Percentiles rank a stretch among this genome's conserved stretches.
These are phyloP conservation scores for Scaptomyza pallida DNA, from an alignment of 1,140 invertebrate genomes.

Conservation along the genomic window DNA sequence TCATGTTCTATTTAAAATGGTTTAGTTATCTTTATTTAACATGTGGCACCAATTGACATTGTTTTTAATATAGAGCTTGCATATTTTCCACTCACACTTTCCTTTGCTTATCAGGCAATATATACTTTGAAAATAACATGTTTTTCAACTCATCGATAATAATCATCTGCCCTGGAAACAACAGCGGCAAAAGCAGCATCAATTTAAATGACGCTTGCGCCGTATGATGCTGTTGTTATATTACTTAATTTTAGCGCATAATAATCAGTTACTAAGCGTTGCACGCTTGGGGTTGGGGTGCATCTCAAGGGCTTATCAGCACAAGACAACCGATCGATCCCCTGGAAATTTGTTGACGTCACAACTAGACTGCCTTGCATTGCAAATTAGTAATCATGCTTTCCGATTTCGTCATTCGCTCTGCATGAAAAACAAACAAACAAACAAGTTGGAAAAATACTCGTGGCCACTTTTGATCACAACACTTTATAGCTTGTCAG, in stretches of 20 bases:
- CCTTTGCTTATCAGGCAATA: slow-evolving; percentile 51
- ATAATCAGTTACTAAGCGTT: slow-evolving; percentile 57
- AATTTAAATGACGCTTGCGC: slow-evolving; percentile 55
- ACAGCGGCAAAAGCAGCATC: slow-evolving; percentile 29
- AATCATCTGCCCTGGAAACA: slow-evolving; percentile 23
- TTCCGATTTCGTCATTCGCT: slow-evolving; percentile 61
- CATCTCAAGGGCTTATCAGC: slow-evolving; percentile 51
- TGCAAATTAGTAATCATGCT: slow-evolving; percentile 44
- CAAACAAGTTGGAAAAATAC: slow-evolving; percentile 46
- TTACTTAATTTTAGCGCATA: slow-evolving; percentile 39
- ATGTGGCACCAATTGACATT: slow-evolving; percentile 39
- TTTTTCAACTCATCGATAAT: slow-evolving; percentile 57
- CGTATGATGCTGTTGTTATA: slow-evolving; percentile 31
- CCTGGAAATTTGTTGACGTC: slow-evolving; percentile 59
- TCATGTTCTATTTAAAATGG: background rate
- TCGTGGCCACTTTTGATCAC: background rate
- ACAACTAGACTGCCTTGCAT: slow-evolving; percentile 25
- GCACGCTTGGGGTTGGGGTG: slow-evolving; percentile 7
- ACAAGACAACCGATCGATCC: slow-evolving; percentile 43
- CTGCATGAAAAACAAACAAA: slow-evolving; percentile 52
- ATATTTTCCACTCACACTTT: slow-evolving; percentile 60
- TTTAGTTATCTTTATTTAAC: slow-evolving; percentile 3
- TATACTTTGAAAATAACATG: slow-evolving; percentile 69
- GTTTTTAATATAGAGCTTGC: slow-evolving; percentile 23
- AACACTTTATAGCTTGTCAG: background rate